Evolutionary conservation across 1,140 invertebrate species (phyloP).

Genomic region (Oppia nitens): DNA sequence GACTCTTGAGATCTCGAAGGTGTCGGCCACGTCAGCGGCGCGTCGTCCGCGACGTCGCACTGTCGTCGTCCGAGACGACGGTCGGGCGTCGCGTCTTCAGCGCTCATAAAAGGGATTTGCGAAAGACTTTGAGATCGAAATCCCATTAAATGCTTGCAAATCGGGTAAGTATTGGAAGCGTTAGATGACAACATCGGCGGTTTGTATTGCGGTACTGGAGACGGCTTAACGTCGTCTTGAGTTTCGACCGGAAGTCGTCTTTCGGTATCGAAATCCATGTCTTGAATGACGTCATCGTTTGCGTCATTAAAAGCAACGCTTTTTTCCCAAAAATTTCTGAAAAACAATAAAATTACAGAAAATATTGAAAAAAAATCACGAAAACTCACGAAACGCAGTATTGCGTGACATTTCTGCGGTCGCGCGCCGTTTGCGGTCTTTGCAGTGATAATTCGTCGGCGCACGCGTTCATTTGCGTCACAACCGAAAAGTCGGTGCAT

Average conservation of each 20-base stretch:
- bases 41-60: too few relatives aligned
- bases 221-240: not conserved
- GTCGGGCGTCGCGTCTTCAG: too few relatives aligned
- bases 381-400: constrained; percentile 12
- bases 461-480: constrained; percentile 14
- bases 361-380: not conserved
- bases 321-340: constrained; percentile 12
- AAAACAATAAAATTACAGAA: not conserved
- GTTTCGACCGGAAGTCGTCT: not conserved
- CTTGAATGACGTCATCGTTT: constrained; percentile 10
- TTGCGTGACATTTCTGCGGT: constrained; percentile 7
- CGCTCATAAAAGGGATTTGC: too few relatives aligned
- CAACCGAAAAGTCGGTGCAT: not conserved
- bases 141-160: constrained; percentile 8
- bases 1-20: too few relatives aligned
- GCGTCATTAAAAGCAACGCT: constrained; percentile 10
- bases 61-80: too few relatives aligned
- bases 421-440: constrained; percentile 3
- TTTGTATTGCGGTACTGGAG: not conserved
- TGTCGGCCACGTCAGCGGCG: too few relatives aligned
- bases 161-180: constrained; percentile 12
- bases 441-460: constrained; percentile 8
- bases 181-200: not conserved
- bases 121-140: constrained; percentile 8
- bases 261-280: not conserved